Percentiles rank a stretch among this genome's conserved stretches.
Evolutionary conservation across 2,888 invertebrate genomes (phyloP).

Genomic region (Spilarctia lutea): DNA sequence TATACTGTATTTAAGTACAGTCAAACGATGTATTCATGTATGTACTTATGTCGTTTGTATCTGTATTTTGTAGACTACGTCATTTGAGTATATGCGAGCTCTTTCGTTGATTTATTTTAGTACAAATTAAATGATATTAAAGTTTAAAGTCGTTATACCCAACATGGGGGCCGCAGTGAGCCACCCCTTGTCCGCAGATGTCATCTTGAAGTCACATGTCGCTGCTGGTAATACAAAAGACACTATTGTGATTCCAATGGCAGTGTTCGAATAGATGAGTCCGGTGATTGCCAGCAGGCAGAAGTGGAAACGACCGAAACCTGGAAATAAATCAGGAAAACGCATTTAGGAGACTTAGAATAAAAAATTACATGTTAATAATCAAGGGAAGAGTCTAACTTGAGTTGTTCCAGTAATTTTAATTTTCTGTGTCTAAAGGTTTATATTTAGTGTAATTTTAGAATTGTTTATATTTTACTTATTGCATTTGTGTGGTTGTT

Average conservation of each 20-base stretch:
- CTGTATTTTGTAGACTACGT: background rate
- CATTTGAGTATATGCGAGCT: background rate
- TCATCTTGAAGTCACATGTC: conserved; percentile 93
- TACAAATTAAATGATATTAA: background rate
- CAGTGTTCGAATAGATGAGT: conserved; percentile 93
- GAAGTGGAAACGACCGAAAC: conserved; percentile 94
- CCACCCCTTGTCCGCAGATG: conserved; percentile 92
- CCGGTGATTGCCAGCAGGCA: conserved; percentile 91
- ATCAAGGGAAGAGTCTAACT: background rate
- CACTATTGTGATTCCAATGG: conserved; percentile 92
- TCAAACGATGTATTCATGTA: background rate
- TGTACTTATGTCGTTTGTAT: background rate
- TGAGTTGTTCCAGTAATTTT: background rate
- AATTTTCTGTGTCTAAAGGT: background rate
- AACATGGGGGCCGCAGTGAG: conserved; percentile 92
- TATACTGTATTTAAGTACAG: background rate
- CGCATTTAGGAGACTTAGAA: background rate
- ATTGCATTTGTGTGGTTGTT: no score
- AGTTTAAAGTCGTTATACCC: conserved; percentile 77
- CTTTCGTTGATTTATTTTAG: no score
- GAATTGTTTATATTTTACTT: no score
- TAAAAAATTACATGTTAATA: background rate
- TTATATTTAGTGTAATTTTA: no score
- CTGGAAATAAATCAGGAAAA: conserved; percentile 73
- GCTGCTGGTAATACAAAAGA: conserved; percentile 95